Evolutionary conservation across 2,113 vertebrate genomes (phyloP).

Genomic region (Burhinus oedicnemus): DNA sequence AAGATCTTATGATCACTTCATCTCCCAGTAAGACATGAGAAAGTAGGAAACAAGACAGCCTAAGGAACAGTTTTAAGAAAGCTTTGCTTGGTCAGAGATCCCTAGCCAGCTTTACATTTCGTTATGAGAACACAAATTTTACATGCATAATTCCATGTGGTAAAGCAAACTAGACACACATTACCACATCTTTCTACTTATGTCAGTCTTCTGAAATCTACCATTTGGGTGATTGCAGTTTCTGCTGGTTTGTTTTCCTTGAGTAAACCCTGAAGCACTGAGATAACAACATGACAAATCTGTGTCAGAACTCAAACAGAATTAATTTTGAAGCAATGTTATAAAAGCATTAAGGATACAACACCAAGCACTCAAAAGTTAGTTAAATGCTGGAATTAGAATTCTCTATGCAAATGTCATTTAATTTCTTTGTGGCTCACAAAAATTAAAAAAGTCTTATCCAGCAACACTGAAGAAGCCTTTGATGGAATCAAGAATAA

Average conservation of each 20-base stretch:
- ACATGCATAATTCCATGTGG: background rate
- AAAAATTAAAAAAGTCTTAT: background rate
- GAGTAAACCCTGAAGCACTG: background rate
- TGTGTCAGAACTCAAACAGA: background rate
- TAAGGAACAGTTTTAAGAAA: background rate
- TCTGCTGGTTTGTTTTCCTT: background rate
- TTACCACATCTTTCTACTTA: background rate
- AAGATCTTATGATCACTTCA: background rate
- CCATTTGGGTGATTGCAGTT: background rate
- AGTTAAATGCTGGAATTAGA: background rate
- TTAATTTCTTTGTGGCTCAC: background rate
- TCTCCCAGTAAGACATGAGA: background rate
- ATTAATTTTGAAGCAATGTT: background rate
- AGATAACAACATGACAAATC: background rate
- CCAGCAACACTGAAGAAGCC: background rate
- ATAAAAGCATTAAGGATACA: background rate
- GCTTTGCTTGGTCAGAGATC: background rate
- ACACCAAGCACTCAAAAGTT: background rate
- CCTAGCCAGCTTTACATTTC: background rate
- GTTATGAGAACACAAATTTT: slow-evolving; percentile 13
- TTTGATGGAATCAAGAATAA: background rate
- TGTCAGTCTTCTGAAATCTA: background rate
- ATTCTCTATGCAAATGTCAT: background rate
- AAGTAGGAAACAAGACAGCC: background rate
- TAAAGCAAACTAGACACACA: background rate